A percentile compares a stretch with the other conserved stretches of the same genome.
These are phyloP conservation scores for Petromus typicus DNA, from an alignment of 2,113 vertebrate genomes.

Conservation along the genomic window DNA sequence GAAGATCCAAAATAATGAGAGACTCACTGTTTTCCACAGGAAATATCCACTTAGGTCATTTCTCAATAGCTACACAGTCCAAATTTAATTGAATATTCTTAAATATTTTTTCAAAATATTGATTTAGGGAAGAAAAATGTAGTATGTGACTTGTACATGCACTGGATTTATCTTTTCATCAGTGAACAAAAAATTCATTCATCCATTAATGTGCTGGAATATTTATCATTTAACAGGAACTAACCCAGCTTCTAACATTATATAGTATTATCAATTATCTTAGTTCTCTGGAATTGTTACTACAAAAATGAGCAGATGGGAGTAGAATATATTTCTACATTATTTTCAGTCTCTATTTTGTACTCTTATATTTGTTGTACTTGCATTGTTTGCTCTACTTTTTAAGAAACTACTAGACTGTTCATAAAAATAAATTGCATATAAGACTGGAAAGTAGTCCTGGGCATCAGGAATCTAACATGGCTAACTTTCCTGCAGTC, in stretches of 20 bases:
- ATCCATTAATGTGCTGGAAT: background rate
- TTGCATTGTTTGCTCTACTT: background rate
- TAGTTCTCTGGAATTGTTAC: background rate
- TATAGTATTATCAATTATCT: background rate
- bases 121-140: background rate
- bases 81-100: conserved; percentile 43
- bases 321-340: background rate
- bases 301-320: background rate
- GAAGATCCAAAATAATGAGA: conserved; percentile 61
- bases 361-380: background rate
- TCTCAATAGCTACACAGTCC: conserved; percentile 25
- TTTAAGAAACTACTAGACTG: background rate
- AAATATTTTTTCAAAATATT: conserved; percentile 35
- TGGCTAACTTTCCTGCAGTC: background rate
- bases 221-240: background rate
- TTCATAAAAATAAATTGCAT: background rate
- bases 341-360: background rate
- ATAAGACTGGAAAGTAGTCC: background rate
- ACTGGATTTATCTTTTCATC: background rate
- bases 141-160: background rate
- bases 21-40: conserved; percentile 60
- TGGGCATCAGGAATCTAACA: background rate
- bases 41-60: conserved; percentile 74
- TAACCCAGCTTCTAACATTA: background rate
- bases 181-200: background rate